phyloP scores from a whole-genome alignment of 2,113 vertebrate species.

The Bettongia penicillata region DNA sequence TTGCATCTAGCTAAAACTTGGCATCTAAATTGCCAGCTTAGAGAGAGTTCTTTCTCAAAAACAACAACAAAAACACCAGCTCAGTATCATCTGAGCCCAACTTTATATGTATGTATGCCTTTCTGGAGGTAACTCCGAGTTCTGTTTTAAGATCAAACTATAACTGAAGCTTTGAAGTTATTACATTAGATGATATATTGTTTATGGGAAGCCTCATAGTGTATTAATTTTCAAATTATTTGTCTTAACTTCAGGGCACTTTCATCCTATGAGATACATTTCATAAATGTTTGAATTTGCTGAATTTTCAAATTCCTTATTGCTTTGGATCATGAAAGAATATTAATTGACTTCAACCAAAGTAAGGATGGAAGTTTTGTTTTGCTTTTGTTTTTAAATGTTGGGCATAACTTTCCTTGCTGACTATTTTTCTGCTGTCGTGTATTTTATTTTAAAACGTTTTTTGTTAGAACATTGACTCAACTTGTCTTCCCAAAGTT shows the following conservation, averaged over 20 bases:
- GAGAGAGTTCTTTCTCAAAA: constrained; percentile 67
- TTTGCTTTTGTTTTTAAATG: constrained; percentile 48
- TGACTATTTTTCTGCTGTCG: constrained; percentile 72
- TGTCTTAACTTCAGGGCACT: constrained; percentile 19
- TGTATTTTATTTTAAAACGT: constrained; percentile 77
- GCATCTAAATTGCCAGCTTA: constrained; percentile 63
- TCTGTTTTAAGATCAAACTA: constrained; percentile 57
- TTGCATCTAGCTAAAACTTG: constrained; percentile 56
- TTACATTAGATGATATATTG: constrained; percentile 39
- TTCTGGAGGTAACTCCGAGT: constrained; percentile 33
- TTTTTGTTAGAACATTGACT: constrained; percentile 77
- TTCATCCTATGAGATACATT: background rate
- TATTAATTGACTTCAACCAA: constrained; percentile 73
- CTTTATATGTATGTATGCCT: constrained; percentile 30
- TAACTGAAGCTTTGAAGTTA: constrained; percentile 52
- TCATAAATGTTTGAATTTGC: background rate
- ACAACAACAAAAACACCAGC: constrained; percentile 47
- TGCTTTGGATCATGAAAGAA: constrained; percentile 27
- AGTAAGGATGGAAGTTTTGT: constrained; percentile 47
- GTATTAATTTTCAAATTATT: constrained; percentile 48
- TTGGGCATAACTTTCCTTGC: constrained; percentile 75
- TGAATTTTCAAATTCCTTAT: constrained; percentile 34
- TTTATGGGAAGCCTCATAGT: constrained; percentile 34
- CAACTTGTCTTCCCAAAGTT: constrained; percentile 67
- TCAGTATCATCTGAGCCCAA: constrained; percentile 62